Evolutionary conservation across 2,888 invertebrate genomes (phyloP).

Genomic region (Andrena praecox): DNA sequence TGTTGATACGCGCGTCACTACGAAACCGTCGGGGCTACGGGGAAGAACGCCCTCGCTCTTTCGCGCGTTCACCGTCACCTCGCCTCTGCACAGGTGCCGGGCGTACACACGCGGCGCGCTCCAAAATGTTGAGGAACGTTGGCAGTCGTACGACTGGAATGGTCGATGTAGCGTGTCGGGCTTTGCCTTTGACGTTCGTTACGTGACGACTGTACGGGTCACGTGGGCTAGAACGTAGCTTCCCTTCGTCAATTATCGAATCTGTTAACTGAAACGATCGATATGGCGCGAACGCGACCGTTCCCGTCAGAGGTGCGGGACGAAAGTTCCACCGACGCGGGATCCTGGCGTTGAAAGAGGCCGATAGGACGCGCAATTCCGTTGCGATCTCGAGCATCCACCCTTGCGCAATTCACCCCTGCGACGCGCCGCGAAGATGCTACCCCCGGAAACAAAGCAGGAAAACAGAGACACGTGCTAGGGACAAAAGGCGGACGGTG

Average conservation of each 20-base stretch:
- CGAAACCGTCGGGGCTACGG: conserved; percentile 46
- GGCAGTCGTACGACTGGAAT: too few relatives aligned
- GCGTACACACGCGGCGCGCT: too few relatives aligned
- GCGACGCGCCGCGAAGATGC: neutral
- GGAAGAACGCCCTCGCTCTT: neutral
- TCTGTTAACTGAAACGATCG: too few relatives aligned
- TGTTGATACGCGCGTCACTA: conserved; percentile 54
- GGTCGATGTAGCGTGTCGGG: too few relatives aligned
- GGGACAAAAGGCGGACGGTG: conserved; percentile 9
- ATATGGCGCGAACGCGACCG: conserved; percentile 2
- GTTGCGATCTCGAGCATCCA: neutral
- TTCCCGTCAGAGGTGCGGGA: conserved; percentile 3
- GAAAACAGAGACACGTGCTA: conserved; percentile 35
- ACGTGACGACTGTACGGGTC: too few relatives aligned
- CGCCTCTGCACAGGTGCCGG: neutral
- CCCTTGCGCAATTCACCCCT: too few relatives aligned
- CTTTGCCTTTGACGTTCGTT: too few relatives aligned
- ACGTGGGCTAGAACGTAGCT: too few relatives aligned
- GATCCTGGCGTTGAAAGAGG: conserved; percentile 5
- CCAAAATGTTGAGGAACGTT: too few relatives aligned
- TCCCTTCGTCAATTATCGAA: too few relatives aligned
- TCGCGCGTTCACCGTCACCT: neutral
- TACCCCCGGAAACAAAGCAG: neutral
- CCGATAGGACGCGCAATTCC: conserved; percentile 29
- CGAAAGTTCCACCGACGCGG: conserved; percentile 7